Evolutionary conservation across 2,113 vertebrate species (phyloP), one percentile per base, ranked within the genome.

Genomic region (Zosterops japonicus): DNA sequence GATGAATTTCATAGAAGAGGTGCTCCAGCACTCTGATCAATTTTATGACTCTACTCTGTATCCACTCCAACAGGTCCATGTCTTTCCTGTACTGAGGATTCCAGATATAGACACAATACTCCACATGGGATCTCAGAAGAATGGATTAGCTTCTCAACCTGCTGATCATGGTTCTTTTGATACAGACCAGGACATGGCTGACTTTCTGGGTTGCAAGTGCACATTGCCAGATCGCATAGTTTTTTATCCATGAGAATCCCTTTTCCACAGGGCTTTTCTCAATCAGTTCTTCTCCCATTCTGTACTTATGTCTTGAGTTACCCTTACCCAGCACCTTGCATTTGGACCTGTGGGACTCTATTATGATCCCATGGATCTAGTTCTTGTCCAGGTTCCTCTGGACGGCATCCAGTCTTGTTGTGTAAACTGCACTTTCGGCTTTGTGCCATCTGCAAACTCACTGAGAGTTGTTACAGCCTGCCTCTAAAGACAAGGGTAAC

Each of bases 101-200:
- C 18, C 50, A 57, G 21, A 50, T 31, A 11, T 14, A n/a, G 25
- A 28, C 31, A 27, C 11, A 57, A 8, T 20, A 36, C 9, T 36
- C 18, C 22, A 64, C 12, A 24, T 50, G 31, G 5, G 11, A 47
- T 35, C 41, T 49, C 57, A 64, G 24, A 71, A 80, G 22, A 72
- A 22, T 27, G 21, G 25, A 36, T 22, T 18, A 50, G 14, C 11
- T 8, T 17, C 42, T 57, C 27, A 14, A 16, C 25, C 6, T 42
- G 9, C 20, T 87, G 41, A 4, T 35, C 35, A 15, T 8, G 9
- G 9, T 27, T 56, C 31, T 80, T 80, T 72, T 47, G 22, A 79
- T 56, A 41, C 16, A 65, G 31, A 5, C 31, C 35, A 72, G 22
- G 21, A 65, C 7, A 18, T 0, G 0, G 6, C 5, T 56, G 22